Evolutionary conservation across 2,888 invertebrate species (phyloP), one percentile per base, ranked within the genome.

Genomic region (Prosapia bicincta): DNA sequence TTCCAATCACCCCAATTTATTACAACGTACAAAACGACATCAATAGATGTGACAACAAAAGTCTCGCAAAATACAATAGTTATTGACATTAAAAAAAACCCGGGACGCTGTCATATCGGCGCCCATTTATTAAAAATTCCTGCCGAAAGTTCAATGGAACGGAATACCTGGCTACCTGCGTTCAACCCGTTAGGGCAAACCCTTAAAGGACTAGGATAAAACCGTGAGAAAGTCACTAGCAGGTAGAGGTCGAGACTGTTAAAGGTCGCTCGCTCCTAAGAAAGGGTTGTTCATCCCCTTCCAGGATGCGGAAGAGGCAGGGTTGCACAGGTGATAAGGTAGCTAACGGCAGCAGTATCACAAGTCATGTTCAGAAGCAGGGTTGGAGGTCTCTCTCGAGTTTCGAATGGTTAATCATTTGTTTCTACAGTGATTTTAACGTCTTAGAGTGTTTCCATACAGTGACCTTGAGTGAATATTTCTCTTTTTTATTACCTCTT

Each of bases 91-190:
- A 20, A 9, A n/a, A 54, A 54, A 54, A 38, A 38, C 6, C 7
- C 13, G 54, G 32, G 68, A 67, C 38, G 43, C 73, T 73, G 73
- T 73, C 73, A 73, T 43, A 74, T 66, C 38, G 43, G 69, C 32
- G 7, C 69, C 74, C 74, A 74, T 74, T 74, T 74, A 69, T 74
- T 74, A 74, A 74, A 74, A 74, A 74, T 74, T 74, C 30, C 66
- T 69, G 43, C 38, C 30, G 69, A 74, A 74, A 26, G 74, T 69
- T 69, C 74, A 74, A 74, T 74, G 74, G 69, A 69, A 74, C 74
- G 74, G 65, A 74, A 74, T 69, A 24, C 26, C n/a, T 28, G 74
- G 24, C 54, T 38, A 69, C 43, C 74, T 69, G 69, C 69, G 69
- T 38, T 69, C 66, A 74, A 74, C 74, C 74, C 74, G 74, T 74